Evolutionary conservation across 2,888 invertebrate genomes (phyloP).

Genomic region (Dione vanillae): DNA sequence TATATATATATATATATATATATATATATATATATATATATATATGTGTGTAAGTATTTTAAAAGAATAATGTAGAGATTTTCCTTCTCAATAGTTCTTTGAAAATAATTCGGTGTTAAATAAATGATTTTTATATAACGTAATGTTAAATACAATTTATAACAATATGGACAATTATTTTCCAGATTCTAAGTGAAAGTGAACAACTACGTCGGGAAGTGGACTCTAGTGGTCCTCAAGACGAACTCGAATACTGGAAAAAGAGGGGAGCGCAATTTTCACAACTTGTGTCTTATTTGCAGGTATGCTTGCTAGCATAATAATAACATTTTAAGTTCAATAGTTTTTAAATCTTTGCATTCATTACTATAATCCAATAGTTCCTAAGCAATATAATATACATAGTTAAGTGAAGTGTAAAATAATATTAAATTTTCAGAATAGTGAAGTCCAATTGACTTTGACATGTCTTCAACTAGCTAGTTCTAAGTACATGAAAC

Average conservation of each 20-base stretch:
- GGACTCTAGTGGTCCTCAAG: slow-evolving; percentile 96
- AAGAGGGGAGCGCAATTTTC: slow-evolving; percentile 96
- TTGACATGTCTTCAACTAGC: slow-evolving; percentile 90
- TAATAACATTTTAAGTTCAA: too few relatives aligned
- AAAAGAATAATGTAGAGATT: too few relatives aligned
- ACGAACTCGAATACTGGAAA: slow-evolving; percentile 98
- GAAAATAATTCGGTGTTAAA: too few relatives aligned
- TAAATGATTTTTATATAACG: too few relatives aligned
- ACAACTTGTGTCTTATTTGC: slow-evolving; percentile 90
- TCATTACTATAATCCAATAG: too few relatives aligned
- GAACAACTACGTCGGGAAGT: slow-evolving; percentile 96
- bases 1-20: too few relatives aligned
- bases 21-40: too few relatives aligned
- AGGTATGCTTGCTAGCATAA: slow-evolving; percentile 68
- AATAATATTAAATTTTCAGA: slow-evolving; percentile 64
- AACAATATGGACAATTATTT: slow-evolving; percentile 7
- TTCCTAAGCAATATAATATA: too few relatives aligned
- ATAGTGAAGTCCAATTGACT: slow-evolving; percentile 90
- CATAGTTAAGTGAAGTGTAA: too few relatives aligned
- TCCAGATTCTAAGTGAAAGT: slow-evolving; percentile 92
- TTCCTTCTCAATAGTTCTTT: too few relatives aligned
- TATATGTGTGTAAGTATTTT: too few relatives aligned
- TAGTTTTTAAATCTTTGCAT: too few relatives aligned
- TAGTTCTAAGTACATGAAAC: slow-evolving; percentile 90
- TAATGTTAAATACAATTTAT: neutral